These are phyloP conservation scores for Urechis unicinctus DNA, from an alignment of 2,888 invertebrate genomes.

Conservation along the genomic window DNA sequence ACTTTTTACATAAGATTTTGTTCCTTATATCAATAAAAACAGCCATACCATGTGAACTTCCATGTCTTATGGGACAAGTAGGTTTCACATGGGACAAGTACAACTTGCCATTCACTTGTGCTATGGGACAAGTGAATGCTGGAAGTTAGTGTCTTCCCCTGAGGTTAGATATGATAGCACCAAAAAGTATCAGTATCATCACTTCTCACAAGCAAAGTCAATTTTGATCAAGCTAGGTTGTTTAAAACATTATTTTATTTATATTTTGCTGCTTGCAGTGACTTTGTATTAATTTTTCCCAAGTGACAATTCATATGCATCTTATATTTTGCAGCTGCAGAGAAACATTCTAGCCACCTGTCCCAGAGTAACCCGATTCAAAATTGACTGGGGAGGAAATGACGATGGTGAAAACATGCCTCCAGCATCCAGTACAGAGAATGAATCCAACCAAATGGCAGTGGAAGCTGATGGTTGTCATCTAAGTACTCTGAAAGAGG, in stretches of 20 bases:
- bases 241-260: too few relatives aligned
- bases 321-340: conserved; percentile 54
- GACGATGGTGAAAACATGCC: conserved; percentile 15
- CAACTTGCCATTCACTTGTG: background rate
- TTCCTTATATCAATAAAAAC: too few relatives aligned
- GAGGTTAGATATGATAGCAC: background rate
- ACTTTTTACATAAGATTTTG: too few relatives aligned
- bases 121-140: too few relatives aligned
- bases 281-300: too few relatives aligned
- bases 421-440: conserved; percentile 12
- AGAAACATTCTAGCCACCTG: conserved; percentile 80
- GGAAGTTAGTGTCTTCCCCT: background rate
- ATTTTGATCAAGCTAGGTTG: too few relatives aligned
- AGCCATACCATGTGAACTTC: too few relatives aligned
- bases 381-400: conserved; percentile 81
- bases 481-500: background rate
- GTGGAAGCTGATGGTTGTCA: background rate
- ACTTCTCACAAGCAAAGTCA: too few relatives aligned
- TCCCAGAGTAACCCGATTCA: conserved; percentile 91
- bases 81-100: too few relatives aligned
- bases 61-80: too few relatives aligned
- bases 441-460: conserved; percentile 20
- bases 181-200: too few relatives aligned
- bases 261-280: too few relatives aligned
- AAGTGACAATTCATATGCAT: background rate